A percentile compares a stretch with the other conserved stretches of the same genome.
Evolutionary conservation across 2,888 invertebrate genomes (phyloP).

Genomic region (Pollenia labialis): DNA sequence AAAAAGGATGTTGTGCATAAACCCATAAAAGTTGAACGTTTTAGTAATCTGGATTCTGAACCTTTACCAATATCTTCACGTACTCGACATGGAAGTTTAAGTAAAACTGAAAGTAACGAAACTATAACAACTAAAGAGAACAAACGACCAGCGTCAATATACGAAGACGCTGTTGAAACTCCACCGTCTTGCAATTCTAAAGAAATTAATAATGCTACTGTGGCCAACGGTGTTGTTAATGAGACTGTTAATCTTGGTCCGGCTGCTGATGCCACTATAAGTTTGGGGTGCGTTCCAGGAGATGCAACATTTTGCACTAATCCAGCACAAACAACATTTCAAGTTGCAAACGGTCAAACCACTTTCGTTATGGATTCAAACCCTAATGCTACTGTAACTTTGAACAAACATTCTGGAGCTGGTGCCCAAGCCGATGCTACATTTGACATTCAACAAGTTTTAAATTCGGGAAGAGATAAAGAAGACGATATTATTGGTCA

Average conservation of each 20-base stretch:
- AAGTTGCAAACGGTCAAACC: constrained; percentile 72
- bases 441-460: constrained; percentile 72
- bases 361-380: constrained; percentile 76
- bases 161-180: constrained; percentile 84
- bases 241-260: constrained; percentile 54
- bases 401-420: constrained; percentile 55
- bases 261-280: constrained; percentile 70
- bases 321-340: constrained; percentile 75
- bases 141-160: constrained; percentile 79
- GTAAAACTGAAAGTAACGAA: constrained; percentile 31
- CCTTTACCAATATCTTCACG: constrained; percentile 77
- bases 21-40: constrained; percentile 82
- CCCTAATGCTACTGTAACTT: constrained; percentile 76
- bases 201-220: constrained; percentile 17
- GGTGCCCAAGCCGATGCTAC: constrained; percentile 74
- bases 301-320: constrained; percentile 77
- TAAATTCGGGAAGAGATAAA: constrained; percentile 43
- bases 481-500: constrained; percentile 63
- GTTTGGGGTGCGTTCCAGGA: constrained; percentile 65
- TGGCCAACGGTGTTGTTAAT: constrained; percentile 26
- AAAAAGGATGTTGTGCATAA: constrained; percentile 76
- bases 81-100: constrained; percentile 77
- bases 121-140: constrained; percentile 47
- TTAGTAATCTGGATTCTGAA: constrained; percentile 78
- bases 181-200: constrained; percentile 43